These are phyloP conservation scores for Porites lutea DNA, from an alignment of 64 coral and sea anemone species.

Conservation along the genomic window DNA sequence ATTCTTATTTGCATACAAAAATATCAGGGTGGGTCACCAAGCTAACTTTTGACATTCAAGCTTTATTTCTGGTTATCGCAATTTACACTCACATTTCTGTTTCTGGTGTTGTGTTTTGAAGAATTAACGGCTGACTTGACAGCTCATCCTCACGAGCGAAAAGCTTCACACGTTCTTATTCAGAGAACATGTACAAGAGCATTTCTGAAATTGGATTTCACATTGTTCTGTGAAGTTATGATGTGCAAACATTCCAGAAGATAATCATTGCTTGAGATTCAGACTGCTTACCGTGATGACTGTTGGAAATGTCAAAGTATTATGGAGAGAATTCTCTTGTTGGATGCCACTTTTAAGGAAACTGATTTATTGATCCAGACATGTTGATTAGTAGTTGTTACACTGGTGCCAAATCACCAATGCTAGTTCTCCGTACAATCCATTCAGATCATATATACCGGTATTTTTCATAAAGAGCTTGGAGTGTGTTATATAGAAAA, in stretches of 20 bases:
- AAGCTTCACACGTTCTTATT: background rate
- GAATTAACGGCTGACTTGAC: background rate
- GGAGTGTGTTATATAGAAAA: background rate
- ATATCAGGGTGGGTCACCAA: slow-evolving; percentile 10
- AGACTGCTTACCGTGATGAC: too few species aligned
- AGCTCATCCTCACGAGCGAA: background rate
- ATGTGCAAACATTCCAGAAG: too few species aligned
- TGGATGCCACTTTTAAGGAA: background rate
- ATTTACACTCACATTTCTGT: background rate
- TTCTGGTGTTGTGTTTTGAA: background rate
- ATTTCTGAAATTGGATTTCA: too few species aligned
- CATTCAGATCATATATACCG: too few species aligned
- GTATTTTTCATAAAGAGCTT: background rate
- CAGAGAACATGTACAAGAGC: too few species aligned
- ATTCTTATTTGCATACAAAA: background rate
- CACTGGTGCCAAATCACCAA: too few species aligned
- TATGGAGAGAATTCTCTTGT: slow-evolving; percentile 5
- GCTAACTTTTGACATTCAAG: background rate
- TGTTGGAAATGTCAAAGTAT: background rate
- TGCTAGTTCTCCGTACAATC: background rate
- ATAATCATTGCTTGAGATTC: background rate
- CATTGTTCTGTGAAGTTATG: too few species aligned
- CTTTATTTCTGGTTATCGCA: background rate
- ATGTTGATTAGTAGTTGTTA: too few species aligned
- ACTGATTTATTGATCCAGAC: background rate